Percentiles rank a stretch among this genome's conserved stretches.
Evolutionary conservation across 2,888 invertebrate genomes (phyloP).

Genomic region (Noctua janthe): DNA sequence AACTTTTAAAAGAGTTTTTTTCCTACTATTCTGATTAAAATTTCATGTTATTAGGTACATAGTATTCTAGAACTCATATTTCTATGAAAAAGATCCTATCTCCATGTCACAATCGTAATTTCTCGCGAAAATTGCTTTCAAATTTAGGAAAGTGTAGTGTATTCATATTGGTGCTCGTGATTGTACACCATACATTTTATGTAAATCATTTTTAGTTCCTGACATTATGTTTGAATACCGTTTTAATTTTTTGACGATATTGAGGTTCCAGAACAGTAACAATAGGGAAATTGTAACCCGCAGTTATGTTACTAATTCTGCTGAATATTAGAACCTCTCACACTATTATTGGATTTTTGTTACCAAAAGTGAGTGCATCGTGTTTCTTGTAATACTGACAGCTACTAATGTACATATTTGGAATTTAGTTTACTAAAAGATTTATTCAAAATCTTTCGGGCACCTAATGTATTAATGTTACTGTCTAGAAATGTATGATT

Average conservation of each 20-base stretch:
- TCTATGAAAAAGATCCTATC: too few species aligned
- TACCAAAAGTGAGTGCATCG: constrained; percentile 20
- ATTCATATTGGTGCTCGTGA: too few species aligned
- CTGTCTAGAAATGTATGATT: neutral
- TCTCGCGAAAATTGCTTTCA: too few species aligned
- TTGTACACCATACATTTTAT: constrained; percentile 2
- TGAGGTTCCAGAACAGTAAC: constrained; percentile 1
- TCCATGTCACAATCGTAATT: too few species aligned
- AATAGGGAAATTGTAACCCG: neutral
- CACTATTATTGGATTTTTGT: neutral
- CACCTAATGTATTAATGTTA: neutral
- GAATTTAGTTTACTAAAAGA: constrained; percentile 3
- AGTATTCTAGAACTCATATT: too few species aligned
- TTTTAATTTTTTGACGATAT: constrained; percentile 8
- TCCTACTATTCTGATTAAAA: too few species aligned
- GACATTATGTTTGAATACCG: constrained; percentile 10
- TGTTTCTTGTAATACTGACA: neutral
- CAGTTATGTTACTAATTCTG: neutral
- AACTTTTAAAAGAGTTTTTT: too few species aligned
- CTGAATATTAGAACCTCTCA: neutral
- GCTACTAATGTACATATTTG: neutral
- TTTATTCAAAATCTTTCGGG: neutral
- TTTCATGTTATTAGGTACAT: too few species aligned
- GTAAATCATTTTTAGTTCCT: constrained; percentile 22
- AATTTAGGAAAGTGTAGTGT: too few species aligned